Percentiles rank a stretch among this genome's conserved stretches.
phyloP scores from a whole-genome alignment of 2,113 vertebrate species.

The Aegotheles bennettii region DNA sequence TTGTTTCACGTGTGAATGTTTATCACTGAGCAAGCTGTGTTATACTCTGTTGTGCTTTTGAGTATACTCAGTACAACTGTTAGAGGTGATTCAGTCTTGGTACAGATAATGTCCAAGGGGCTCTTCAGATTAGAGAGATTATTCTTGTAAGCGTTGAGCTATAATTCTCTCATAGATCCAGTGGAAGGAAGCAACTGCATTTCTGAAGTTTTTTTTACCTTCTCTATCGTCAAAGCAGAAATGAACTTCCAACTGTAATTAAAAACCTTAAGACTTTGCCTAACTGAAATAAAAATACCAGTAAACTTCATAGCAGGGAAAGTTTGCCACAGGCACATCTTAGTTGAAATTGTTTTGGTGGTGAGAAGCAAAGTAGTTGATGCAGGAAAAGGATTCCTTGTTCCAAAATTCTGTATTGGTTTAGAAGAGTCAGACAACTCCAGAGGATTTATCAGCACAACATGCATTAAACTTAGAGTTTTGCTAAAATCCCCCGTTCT shows the following conservation, averaged over 20 bases:
- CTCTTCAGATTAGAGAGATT: slow-evolving; percentile 35
- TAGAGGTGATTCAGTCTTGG: slow-evolving; percentile 65
- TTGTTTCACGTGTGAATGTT: background rate
- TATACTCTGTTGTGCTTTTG: background rate
- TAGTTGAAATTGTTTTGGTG: background rate
- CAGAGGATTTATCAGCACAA: background rate
- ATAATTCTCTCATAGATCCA: background rate
- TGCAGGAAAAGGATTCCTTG: background rate
- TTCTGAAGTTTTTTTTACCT: background rate
- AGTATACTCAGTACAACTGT: slow-evolving; percentile 48
- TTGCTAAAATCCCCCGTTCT: background rate
- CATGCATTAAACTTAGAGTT: background rate
- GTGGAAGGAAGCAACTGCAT: background rate
- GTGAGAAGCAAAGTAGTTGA: background rate
- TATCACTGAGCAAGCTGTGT: background rate
- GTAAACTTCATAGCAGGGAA: background rate
- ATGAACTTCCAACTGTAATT: background rate
- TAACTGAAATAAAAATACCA: background rate
- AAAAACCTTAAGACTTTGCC: background rate
- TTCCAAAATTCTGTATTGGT: background rate
- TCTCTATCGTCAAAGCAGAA: background rate
- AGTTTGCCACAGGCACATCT: background rate
- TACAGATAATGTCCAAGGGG: slow-evolving; percentile 52
- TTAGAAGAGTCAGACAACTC: background rate
- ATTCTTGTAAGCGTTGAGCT: background rate